phyloP scores from a whole-genome alignment of 2,888 invertebrate species.

The Autographa pulchrina region DNA sequence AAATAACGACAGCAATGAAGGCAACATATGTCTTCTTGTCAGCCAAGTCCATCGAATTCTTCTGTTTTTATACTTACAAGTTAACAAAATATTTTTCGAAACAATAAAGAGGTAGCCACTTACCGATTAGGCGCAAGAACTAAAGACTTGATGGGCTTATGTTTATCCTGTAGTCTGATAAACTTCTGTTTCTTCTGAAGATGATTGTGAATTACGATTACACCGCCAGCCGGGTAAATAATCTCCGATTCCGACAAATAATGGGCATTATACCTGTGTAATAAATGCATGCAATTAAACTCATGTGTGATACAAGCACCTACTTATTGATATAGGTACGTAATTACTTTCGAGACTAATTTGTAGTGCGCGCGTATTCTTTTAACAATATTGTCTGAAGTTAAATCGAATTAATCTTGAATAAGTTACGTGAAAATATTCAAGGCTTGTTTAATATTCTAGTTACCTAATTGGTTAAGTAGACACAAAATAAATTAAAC shows the following conservation, averaged over 20 bases:
- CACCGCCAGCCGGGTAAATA: constrained; percentile 94
- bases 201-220: constrained; percentile 93
- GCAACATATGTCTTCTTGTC: no score
- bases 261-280: constrained; percentile 91
- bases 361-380: not conserved
- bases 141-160: constrained; percentile 90
- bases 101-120: constrained; percentile 52
- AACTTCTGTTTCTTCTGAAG: constrained; percentile 92
- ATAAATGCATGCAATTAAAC: constrained; percentile 57
- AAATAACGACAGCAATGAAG: constrained; percentile 5
- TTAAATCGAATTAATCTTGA: not conserved
- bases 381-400: not conserved
- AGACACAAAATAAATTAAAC: constrained; percentile 15
- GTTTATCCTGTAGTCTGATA: constrained; percentile 91
- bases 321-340: not conserved
- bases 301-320: not conserved
- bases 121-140: constrained; percentile 92
- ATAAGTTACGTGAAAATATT: not conserved
- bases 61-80: not conserved
- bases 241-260: constrained; percentile 93
- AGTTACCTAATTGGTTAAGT: constrained; percentile 4
- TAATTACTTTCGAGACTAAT: not conserved
- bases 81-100: no score
- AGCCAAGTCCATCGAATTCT: no score
- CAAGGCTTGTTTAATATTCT: constrained; percentile 14